Evolutionary conservation across 2,113 vertebrate genomes (phyloP).

Genomic region (Archilochus colubris): DNA sequence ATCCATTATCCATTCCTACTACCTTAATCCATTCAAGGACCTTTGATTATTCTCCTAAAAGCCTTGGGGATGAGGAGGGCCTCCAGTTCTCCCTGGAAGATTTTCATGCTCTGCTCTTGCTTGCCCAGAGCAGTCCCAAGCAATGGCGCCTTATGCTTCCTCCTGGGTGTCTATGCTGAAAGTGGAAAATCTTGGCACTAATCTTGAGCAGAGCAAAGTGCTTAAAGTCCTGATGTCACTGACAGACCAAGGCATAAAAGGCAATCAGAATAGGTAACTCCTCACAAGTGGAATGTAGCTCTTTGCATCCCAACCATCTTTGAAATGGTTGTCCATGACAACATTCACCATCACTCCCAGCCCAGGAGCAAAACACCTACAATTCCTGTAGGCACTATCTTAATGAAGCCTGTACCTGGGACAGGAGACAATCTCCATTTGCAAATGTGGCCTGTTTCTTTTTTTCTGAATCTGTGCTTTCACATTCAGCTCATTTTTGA

Average conservation of each 20-base stretch:
- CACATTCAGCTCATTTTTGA: not conserved
- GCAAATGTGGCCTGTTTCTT: not conserved
- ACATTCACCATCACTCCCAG: not conserved
- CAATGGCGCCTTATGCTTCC: not conserved
- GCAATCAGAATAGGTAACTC: not conserved
- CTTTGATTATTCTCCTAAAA: not conserved
- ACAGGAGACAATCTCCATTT: not conserved
- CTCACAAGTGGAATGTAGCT: not conserved
- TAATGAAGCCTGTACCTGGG: not conserved
- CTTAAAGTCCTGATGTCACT: not conserved
- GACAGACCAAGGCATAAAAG: not conserved
- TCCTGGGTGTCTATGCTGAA: not conserved
- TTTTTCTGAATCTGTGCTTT: not conserved
- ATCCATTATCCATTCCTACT: not conserved
- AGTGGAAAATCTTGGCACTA: not conserved
- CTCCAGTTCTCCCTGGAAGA: not conserved
- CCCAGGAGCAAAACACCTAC: conserved; percentile 23
- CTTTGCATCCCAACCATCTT: not conserved
- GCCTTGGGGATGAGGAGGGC: not conserved
- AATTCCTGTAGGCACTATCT: not conserved
- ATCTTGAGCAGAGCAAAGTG: not conserved
- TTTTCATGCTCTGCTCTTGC: not conserved
- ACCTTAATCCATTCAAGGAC: not conserved
- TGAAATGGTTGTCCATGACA: not conserved
- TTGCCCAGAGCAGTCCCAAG: not conserved